Percentiles rank a stretch among this genome's conserved stretches.
Conservation (phyloP, 2,888 invertebrate genomes). For the Nipponacmea schrenckii region DNA sequence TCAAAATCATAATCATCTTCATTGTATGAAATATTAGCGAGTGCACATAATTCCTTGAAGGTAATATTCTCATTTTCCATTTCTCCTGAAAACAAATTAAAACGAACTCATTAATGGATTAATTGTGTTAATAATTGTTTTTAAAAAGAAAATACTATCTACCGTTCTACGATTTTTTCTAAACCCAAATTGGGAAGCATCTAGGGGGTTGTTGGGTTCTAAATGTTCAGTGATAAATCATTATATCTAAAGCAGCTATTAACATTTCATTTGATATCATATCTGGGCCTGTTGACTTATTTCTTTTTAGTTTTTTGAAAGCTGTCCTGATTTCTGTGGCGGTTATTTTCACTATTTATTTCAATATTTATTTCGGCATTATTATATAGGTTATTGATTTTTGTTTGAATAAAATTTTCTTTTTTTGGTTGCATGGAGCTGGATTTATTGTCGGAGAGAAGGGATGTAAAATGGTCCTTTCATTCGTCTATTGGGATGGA, state of each 20-base stretch:
- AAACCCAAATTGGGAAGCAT: not conserved
- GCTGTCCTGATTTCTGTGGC: not conserved
- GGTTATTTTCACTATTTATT: not conserved
- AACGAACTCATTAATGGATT: no score
- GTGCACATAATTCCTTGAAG: no score
- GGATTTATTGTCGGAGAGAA: not conserved
- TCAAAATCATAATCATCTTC: no score
- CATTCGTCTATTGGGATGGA: not conserved
- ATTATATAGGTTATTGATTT: not conserved
- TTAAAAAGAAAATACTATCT: not conserved
- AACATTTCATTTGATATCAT: no score
- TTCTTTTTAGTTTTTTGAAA: not conserved
- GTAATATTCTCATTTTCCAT: no score
- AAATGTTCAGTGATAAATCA: no score
- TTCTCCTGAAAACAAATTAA: no score
- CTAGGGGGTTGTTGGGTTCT: no score
- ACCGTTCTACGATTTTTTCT: not conserved
- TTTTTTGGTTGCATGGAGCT: not conserved
- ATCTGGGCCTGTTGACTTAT: no score
- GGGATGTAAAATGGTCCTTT: not conserved
- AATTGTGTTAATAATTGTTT: not conserved
- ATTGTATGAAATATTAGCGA: no score
- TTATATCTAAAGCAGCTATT: no score
- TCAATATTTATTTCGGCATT: not conserved
- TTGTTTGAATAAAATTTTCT: not conserved